These are phyloP conservation scores for Polylopha cassiicola DNA, from an alignment of 2,888 invertebrate genomes.

Conservation along the genomic window DNA sequence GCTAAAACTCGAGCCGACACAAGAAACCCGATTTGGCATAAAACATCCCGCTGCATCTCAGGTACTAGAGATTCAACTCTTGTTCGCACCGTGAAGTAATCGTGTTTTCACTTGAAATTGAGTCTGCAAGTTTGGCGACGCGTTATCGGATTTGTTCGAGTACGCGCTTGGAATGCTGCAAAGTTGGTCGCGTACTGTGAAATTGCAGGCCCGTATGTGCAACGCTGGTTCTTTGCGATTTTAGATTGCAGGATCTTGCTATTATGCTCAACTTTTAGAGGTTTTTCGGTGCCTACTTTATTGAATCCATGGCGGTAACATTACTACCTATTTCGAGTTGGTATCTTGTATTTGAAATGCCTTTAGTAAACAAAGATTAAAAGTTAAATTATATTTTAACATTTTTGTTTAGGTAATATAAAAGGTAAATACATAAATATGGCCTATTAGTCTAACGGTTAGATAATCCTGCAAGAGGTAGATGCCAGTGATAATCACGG, in stretches of 20 bases:
- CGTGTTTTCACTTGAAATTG: conserved; percentile 61
- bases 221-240: conserved; percentile 10
- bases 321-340: no score
- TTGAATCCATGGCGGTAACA: no score
- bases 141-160: conserved; percentile 71
- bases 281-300: background rate
- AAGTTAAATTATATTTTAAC: no score
- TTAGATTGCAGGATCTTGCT: conserved; percentile 5
- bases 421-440: no score
- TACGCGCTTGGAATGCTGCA: conserved; percentile 55
- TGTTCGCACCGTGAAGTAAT: conserved; percentile 51
- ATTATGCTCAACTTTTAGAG: background rate
- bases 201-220: conserved; percentile 21
- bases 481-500: no score
- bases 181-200: conserved; percentile 22
- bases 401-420: no score
- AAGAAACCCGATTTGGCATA: conserved; percentile 12
- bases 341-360: no score
- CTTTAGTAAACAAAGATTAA: no score
- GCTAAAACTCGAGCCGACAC: no score
- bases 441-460: no score
- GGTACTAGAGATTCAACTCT: conserved; percentile 34
- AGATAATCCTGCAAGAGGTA: no score
- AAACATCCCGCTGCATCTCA: conserved; percentile 14
- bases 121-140: conserved; percentile 63